phyloP scores from a whole-genome alignment of 2,888 invertebrate species.

The Anticlea derivata region DNA sequence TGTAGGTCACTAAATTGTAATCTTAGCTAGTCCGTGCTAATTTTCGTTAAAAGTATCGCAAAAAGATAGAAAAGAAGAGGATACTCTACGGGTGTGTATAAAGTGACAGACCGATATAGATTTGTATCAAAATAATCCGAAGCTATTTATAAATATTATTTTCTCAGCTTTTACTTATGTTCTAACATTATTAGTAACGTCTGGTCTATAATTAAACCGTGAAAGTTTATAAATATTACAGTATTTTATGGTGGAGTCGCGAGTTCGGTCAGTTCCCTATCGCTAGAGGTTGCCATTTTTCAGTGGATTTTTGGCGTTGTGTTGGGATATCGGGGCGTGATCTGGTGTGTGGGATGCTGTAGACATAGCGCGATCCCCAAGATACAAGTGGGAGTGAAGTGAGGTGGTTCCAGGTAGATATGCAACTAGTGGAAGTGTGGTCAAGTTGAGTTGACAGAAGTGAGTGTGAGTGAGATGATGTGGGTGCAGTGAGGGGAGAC shows the following conservation, averaged over 20 bases:
- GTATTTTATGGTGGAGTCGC: constrained; percentile 73
- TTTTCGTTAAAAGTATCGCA: constrained; percentile 69
- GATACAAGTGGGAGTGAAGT: constrained; percentile 33
- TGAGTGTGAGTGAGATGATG: constrained; percentile 82
- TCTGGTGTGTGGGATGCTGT: constrained; percentile 49
- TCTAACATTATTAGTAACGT: constrained; percentile 83
- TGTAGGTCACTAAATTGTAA: constrained; percentile 82
- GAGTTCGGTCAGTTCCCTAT: constrained; percentile 69
- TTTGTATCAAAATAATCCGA: constrained; percentile 83
- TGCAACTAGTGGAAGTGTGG: constrained; percentile 81
- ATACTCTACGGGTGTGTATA: constrained; percentile 82
- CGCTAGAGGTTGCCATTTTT: constrained; percentile 82
- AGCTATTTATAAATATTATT: constrained; percentile 85
- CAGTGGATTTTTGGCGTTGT: constrained; percentile 69
- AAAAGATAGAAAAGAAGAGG: constrained; percentile 76
- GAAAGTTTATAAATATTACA: constrained; percentile 84
- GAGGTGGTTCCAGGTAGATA: constrained; percentile 75
- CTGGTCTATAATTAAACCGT: constrained; percentile 81
- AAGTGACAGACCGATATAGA: constrained; percentile 80
- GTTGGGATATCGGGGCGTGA: constrained; percentile 75
- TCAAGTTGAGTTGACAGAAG: constrained; percentile 81
- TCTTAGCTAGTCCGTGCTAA: constrained; percentile 74
- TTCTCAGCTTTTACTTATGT: constrained; percentile 84
- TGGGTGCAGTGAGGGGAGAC: constrained; percentile 82
- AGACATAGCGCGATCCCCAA: constrained; percentile 27